Conservation (phyloP, 2,797 vertebrate genomes). For the Salarias fasciatus region DNA sequence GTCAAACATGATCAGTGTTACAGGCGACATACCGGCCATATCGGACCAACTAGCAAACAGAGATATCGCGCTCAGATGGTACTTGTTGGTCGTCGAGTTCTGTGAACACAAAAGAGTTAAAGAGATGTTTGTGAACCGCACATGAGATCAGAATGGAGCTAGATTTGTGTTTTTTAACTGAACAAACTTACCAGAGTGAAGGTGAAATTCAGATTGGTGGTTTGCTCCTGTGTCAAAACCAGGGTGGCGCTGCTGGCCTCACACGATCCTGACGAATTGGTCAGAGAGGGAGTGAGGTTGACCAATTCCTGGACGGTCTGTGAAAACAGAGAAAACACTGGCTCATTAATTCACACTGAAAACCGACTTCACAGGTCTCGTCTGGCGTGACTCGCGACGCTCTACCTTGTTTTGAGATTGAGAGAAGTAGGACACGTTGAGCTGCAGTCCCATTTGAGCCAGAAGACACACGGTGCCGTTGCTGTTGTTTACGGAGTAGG, state of each 20-base stretch:
- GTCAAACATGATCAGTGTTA: neutral
- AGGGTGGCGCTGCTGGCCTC: constrained; percentile 73
- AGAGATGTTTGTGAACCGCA: neutral
- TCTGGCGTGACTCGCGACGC: neutral
- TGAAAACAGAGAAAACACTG: neutral
- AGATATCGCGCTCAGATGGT: constrained; percentile 76
- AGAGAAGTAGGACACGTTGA: constrained; percentile 88
- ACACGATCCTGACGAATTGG: constrained; percentile 81
- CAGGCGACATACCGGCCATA: constrained; percentile 67
- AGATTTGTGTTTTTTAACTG: too few relatives aligned
- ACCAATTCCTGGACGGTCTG: constrained; percentile 78
- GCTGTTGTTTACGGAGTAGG: constrained; percentile 80
- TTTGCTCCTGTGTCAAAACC: constrained; percentile 72
- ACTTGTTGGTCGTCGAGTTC: constrained; percentile 80
- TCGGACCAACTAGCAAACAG: constrained; percentile 71
- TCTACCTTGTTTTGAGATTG: constrained; percentile 77
- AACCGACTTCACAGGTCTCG: neutral
- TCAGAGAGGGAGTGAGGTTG: constrained; percentile 83
- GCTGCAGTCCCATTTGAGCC: constrained; percentile 88
- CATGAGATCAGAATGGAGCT: neutral
- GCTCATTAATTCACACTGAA: neutral
- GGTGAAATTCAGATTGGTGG: constrained; percentile 74
- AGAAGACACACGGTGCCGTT: constrained; percentile 76
- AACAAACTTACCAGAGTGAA: constrained; percentile 83
- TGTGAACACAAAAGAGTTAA: constrained; percentile 39